Conservation (phyloP, 2,797 vertebrate species). For the Cryptoprocta ferox region DNA sequence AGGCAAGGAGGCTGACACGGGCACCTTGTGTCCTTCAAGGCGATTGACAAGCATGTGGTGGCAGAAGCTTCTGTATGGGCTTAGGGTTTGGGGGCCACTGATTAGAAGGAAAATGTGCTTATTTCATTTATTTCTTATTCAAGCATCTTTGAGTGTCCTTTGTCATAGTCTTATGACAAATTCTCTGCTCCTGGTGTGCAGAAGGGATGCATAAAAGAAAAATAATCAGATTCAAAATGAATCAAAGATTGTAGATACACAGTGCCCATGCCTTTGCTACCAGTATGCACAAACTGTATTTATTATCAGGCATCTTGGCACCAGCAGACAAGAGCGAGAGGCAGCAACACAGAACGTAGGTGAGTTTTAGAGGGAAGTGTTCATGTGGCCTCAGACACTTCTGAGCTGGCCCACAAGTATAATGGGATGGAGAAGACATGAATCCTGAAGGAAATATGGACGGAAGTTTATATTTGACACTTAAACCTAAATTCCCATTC, state of each 20-base stretch:
- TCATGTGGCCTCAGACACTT: neutral
- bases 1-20: neutral
- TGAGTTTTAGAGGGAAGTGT: neutral
- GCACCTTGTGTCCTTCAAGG: neutral
- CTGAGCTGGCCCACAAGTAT: neutral
- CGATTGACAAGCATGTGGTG: neutral
- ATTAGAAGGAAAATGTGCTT: neutral
- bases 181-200: neutral
- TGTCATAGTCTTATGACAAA: neutral
- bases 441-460: neutral
- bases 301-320: neutral
- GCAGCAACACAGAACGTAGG: neutral
- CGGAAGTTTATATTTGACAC: neutral
- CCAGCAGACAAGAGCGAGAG: neutral
- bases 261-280: neutral
- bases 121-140: neutral
- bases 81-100: neutral
- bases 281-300: neutral
- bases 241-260: neutral
- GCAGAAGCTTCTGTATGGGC: neutral
- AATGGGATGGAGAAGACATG: neutral
- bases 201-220: neutral
- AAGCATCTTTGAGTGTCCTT: neutral
- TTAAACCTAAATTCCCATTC: slow-evolving; percentile 23
- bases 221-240: neutral